Evolutionary conservation across 1,140 invertebrate species (phyloP).

Genomic region (Trichonephila clavata): DNA sequence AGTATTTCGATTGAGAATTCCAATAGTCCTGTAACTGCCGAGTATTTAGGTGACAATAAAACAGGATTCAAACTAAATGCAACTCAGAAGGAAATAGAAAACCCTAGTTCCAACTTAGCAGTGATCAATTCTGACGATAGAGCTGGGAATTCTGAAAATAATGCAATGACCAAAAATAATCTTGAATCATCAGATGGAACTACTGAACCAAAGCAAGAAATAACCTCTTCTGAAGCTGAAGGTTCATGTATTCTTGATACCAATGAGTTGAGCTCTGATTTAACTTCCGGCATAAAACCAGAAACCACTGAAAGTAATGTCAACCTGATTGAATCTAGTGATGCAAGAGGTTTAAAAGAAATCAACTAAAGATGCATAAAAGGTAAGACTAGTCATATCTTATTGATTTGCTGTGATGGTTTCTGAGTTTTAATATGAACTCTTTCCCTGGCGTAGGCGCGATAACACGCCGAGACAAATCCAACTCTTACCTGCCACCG

Average conservation of each 20-base stretch:
- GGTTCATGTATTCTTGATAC: neutral
- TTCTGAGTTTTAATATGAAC: too few species aligned
- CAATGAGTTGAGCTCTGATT: neutral
- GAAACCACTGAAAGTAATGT: constrained; percentile 33
- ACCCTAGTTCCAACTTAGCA: neutral
- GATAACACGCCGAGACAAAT: too few species aligned
- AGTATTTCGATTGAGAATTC: constrained; percentile 1
- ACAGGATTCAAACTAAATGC: neutral
- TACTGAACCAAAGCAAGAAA: constrained; percentile 37
- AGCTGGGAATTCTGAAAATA: neutral
- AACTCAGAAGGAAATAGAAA: neutral
- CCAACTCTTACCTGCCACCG: too few species aligned
- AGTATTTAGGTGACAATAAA: neutral
- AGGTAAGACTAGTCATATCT: neutral
- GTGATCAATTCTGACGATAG: neutral
- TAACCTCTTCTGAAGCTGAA: neutral
- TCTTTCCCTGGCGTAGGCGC: too few species aligned
- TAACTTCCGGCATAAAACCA: neutral
- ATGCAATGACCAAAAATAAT: constrained; percentile 5
- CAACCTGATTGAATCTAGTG: neutral
- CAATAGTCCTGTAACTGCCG: neutral
- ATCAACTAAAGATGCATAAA: neutral
- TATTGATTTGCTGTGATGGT: too few species aligned
- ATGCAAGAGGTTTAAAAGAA: constrained; percentile 10
- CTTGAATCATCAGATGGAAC: neutral